These are phyloP conservation scores for Trichoplusia ni DNA, from an alignment of 1,140 invertebrate species.

Conservation along the genomic window DNA sequence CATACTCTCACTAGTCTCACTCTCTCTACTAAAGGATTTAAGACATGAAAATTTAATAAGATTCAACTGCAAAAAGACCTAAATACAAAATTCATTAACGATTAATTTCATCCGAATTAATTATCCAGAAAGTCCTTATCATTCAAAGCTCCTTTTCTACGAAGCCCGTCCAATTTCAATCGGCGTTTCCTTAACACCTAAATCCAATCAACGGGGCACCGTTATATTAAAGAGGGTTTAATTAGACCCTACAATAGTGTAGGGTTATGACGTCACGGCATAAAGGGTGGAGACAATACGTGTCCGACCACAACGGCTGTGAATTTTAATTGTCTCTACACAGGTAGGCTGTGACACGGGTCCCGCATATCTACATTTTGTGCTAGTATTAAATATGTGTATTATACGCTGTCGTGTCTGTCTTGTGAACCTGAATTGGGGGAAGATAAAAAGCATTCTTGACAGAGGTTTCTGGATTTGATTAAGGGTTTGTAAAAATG, in stretches of 20 bases:
- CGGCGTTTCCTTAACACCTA: slow-evolving; percentile 39
- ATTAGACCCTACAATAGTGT: slow-evolving; percentile 52
- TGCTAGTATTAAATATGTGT: neutral
- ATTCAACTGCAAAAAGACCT: neutral
- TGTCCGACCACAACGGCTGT: slow-evolving; percentile 36
- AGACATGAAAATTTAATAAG: no score
- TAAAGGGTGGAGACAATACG: slow-evolving; percentile 42
- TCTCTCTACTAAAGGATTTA: no score
- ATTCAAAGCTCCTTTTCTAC: slow-evolving; percentile 22
- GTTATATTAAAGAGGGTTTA: slow-evolving; percentile 50
- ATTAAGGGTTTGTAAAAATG: no score
- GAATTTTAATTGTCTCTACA: slow-evolving; percentile 45
- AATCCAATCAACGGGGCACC: slow-evolving; percentile 50
- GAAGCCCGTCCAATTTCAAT: slow-evolving; percentile 35
- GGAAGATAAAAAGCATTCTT: slow-evolving; percentile 1
- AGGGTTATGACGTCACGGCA: slow-evolving; percentile 48
- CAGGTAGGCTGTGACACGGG: slow-evolving; percentile 29
- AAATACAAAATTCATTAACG: neutral
- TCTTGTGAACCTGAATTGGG: neutral
- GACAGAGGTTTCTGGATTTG: no score
- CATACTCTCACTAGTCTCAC: no score
- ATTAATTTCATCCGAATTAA: slow-evolving; percentile 20
- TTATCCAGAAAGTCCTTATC: slow-evolving; percentile 21
- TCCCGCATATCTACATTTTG: slow-evolving; percentile 2
- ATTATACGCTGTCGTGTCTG: slow-evolving; percentile 9